Conservation (phyloP, 2,888 invertebrate genomes). For the Pammene fasciana region DNA sequence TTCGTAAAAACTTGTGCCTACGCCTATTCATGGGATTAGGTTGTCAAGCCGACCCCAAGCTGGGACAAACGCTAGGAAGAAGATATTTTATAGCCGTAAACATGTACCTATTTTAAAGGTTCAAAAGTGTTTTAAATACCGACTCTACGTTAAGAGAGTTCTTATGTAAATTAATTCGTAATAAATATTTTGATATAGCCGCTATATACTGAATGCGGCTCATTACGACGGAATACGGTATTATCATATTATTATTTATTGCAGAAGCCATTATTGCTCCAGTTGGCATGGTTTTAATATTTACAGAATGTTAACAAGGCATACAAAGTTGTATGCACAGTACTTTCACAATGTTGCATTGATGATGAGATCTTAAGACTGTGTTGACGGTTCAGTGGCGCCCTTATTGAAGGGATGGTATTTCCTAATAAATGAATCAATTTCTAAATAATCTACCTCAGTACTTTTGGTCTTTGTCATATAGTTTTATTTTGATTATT, state of each 20-base stretch:
- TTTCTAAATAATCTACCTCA: no score
- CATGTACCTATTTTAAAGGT: background rate
- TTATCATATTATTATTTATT: slow-evolving; percentile 77
- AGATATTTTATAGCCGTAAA: no score
- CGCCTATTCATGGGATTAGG: no score
- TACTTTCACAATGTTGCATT: background rate
- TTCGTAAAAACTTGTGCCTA: no score
- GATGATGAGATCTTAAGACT: no score
- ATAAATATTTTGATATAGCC: slow-evolving; percentile 79
- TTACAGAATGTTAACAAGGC: slow-evolving; percentile 25
- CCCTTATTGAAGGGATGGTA: no score
- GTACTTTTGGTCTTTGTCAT: no score
- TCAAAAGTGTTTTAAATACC: slow-evolving; percentile 2
- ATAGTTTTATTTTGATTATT: no score
- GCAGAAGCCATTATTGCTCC: slow-evolving; percentile 60
- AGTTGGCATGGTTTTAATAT: slow-evolving; percentile 23
- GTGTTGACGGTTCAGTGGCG: no score
- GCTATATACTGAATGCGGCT: slow-evolving; percentile 69
- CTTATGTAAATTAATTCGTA: slow-evolving; percentile 80
- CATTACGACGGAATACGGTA: slow-evolving; percentile 71
- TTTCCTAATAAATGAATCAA: no score
- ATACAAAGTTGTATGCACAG: background rate
- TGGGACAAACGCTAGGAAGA: no score
- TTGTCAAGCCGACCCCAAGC: no score
- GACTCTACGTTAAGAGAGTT: slow-evolving; percentile 57